Evolutionary conservation across 2,797 vertebrate genomes (phyloP).

Genomic region (Buceros bicornis): DNA sequence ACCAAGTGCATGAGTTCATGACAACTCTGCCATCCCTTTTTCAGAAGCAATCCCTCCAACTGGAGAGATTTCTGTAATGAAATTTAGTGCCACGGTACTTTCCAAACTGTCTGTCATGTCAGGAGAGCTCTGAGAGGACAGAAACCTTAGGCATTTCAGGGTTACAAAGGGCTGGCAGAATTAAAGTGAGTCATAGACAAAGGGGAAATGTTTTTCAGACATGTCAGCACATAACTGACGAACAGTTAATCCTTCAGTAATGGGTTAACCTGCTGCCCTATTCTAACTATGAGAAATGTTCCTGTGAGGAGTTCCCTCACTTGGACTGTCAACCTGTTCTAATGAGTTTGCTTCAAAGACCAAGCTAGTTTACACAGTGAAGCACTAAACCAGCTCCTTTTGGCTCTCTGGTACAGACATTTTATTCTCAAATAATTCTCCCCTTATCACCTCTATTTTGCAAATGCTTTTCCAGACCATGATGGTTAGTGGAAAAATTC

Average conservation of each 20-base stretch:
- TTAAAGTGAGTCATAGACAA: constrained; percentile 46
- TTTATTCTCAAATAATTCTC: constrained; percentile 61
- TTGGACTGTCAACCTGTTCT: constrained; percentile 38
- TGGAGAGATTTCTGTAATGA: background rate
- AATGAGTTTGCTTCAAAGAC: constrained; percentile 47
- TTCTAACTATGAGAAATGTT: constrained; percentile 67
- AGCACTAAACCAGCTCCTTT: constrained; percentile 7
- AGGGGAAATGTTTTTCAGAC: constrained; percentile 52
- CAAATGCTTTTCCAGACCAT: constrained; percentile 17
- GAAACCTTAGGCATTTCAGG: background rate
- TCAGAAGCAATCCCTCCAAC: background rate
- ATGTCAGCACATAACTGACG: constrained; percentile 53
- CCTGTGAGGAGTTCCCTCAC: constrained; percentile 53
- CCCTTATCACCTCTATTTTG: constrained; percentile 32
- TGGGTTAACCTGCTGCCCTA: constrained; percentile 64
- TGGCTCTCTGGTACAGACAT: background rate
- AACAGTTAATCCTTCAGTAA: constrained; percentile 72
- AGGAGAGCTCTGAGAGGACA: background rate
- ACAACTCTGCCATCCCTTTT: background rate
- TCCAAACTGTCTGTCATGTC: constrained; percentile 8
- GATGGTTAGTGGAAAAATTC: background rate
- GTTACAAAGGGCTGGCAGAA: constrained; percentile 40
- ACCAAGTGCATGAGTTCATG: background rate
- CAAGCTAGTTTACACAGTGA: background rate
- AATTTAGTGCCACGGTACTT: background rate